These are phyloP conservation scores for Dendronephthya gigantea DNA, from an alignment of 64 coral and sea anemone species.

Conservation along the genomic window DNA sequence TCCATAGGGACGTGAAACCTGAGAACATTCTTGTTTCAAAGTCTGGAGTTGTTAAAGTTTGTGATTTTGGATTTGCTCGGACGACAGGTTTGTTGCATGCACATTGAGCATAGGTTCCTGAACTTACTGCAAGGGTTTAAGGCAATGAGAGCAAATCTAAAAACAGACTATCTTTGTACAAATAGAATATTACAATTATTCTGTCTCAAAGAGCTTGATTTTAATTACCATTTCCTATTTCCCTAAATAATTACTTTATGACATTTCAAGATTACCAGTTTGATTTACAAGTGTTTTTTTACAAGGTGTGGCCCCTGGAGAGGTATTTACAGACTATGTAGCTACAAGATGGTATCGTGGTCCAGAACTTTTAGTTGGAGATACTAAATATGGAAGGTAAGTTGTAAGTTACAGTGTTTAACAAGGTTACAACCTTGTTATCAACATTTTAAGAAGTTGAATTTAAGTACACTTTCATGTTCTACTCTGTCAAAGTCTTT, in stretches of 20 bases:
- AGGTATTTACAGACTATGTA: slow-evolving; percentile 96
- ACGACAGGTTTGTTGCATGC: slow-evolving; percentile 71
- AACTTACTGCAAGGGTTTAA: too few species aligned
- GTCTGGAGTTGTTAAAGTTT: slow-evolving; percentile 90
- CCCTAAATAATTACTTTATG: neutral
- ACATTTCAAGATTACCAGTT: too few species aligned
- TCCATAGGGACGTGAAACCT: slow-evolving; percentile 97
- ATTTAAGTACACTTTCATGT: too few species aligned
- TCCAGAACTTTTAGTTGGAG: slow-evolving; percentile 87
- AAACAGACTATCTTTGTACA: too few species aligned
- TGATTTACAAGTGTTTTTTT: too few species aligned
- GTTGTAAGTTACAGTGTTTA: neutral
- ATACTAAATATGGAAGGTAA: slow-evolving; percentile 96
- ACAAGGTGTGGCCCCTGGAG: slow-evolving; percentile 69
- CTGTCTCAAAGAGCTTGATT: too few species aligned
- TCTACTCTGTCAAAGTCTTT: too few species aligned
- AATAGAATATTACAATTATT: too few species aligned
- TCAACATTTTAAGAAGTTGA: too few species aligned
- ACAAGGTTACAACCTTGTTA: too few species aligned
- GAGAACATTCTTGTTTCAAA: slow-evolving; percentile 99
- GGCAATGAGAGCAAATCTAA: too few species aligned
- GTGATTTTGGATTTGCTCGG: slow-evolving; percentile 99
- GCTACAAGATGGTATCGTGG: slow-evolving; percentile 97
- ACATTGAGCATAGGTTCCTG: neutral
- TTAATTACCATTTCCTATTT: neutral